Percentiles rank a stretch among this genome's conserved stretches.
These are phyloP conservation scores for Brotogeris chrysoptera DNA, from an alignment of 2,797 vertebrate species.

Conservation along the genomic window DNA sequence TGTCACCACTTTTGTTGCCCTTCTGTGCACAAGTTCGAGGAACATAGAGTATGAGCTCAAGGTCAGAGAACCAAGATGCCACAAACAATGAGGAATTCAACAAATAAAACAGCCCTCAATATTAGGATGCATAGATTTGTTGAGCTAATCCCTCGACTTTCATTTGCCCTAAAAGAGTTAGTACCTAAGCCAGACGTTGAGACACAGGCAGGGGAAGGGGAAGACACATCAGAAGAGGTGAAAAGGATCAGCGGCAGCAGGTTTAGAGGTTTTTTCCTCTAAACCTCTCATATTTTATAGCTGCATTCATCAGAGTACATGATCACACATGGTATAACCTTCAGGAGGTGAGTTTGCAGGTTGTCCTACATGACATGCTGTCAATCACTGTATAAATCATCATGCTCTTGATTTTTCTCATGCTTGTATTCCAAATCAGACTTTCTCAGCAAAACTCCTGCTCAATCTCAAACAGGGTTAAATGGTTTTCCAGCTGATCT, in stretches of 20 bases:
- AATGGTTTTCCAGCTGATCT: constrained; percentile 53
- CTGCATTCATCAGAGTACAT: neutral
- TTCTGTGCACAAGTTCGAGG: neutral
- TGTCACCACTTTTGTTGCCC: neutral
- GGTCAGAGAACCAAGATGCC: neutral
- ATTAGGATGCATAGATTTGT: neutral
- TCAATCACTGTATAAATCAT: neutral
- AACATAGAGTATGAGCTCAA: neutral
- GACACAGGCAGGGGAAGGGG: neutral
- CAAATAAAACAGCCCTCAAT: neutral
- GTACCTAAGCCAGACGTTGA: neutral
- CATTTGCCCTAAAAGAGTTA: neutral
- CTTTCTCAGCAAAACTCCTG: neutral
- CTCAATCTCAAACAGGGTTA: neutral
- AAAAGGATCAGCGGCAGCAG: neutral
- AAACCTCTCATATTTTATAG: neutral
- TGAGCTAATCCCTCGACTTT: neutral
- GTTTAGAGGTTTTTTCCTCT: neutral
- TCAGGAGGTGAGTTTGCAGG: neutral
- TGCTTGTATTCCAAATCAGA: neutral
- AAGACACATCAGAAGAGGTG: neutral
- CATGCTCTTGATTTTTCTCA: neutral
- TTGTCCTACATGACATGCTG: neutral
- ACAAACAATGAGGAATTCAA: neutral
- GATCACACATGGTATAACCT: neutral